Evolutionary conservation across 2,888 invertebrate genomes (phyloP), one percentile per base, ranked within the genome.

Genomic region (Pyrrhia umbra): DNA sequence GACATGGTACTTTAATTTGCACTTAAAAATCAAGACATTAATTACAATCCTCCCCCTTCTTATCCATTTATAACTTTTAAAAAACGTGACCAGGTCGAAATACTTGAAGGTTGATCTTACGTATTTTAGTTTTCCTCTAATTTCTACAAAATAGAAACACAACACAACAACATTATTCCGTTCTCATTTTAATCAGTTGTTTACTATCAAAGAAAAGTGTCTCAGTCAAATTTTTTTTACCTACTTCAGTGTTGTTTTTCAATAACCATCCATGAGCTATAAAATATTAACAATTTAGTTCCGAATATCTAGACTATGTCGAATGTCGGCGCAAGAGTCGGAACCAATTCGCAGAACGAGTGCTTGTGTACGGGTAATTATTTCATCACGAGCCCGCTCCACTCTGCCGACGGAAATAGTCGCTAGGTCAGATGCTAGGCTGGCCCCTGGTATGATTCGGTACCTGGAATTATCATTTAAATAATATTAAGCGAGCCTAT

Each of bases 221-320:
- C 39, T 45, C 15, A 67, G 10, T 2, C 15, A 45, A 4, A 45
- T 15, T 57, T 64, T 23, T 16, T 23, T 16, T 42, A n/a, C 23
- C 25, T 23, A 50, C 46, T 39, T 30, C 20, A 25, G 39, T 20
- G 49, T 60, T 54, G 27, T 50, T 73, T 77, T 80, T 64, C 74
- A 72, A 57, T 77, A 72, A 66, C 39, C 51, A 55, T 69, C 55
- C 54, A 37, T 52, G 63, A 45, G 27, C 46, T 37, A 67, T 69
- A 64, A 73, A 74, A 70, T 49, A 60, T 61, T 60, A n/a, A 56
- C 27, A 63, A 63, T 72, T 66, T 55, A 18, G 55, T 68, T 60
- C 45, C 51, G 20, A 75, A 79, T 75, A 81, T 79, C 65, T 81
- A 79, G 80, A 72, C 72, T 77, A 79, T 71, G 72, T 72, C 80